These are phyloP conservation scores for Mythimna ferrago DNA, from an alignment of 2,888 invertebrate species.

Conservation along the genomic window DNA sequence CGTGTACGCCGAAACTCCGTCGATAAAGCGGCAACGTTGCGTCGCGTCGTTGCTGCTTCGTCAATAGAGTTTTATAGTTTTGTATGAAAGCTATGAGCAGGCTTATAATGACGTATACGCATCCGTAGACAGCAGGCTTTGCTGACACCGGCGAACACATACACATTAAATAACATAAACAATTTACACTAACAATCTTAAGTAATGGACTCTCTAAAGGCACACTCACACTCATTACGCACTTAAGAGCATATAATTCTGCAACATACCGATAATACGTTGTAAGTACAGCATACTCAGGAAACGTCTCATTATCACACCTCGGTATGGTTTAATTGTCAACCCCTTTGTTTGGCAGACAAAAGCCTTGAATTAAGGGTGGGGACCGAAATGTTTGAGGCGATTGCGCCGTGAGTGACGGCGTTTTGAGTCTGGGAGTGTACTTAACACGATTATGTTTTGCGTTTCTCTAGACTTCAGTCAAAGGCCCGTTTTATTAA, in stretches of 20 bases:
- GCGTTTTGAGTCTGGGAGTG: conserved; percentile 19
- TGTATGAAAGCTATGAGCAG: no score
- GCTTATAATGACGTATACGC: no score
- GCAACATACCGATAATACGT: conserved; percentile 53
- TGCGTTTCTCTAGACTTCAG: conserved; percentile 1
- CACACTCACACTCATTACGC: conserved; percentile 22
- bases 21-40: no score
- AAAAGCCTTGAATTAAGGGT: conserved; percentile 65
- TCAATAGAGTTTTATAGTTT: no score
- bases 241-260: conserved; percentile 15
- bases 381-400: conserved; percentile 61
- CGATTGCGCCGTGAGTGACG: conserved; percentile 41
- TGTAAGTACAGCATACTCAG: conserved; percentile 55
- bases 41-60: no score
- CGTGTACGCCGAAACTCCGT: no score
- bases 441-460: conserved; percentile 20
- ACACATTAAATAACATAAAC: conserved; percentile 9
- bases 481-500: neutral
- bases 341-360: conserved; percentile 68
- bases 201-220: conserved; percentile 20
- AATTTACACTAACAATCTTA: conserved; percentile 4
- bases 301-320: conserved; percentile 72
- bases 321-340: conserved; percentile 72
- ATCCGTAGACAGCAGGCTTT: no score
- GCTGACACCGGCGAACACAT: neutral